Evolutionary conservation across 2,888 invertebrate species (phyloP).

Genomic region (Rotaria macrura): DNA sequence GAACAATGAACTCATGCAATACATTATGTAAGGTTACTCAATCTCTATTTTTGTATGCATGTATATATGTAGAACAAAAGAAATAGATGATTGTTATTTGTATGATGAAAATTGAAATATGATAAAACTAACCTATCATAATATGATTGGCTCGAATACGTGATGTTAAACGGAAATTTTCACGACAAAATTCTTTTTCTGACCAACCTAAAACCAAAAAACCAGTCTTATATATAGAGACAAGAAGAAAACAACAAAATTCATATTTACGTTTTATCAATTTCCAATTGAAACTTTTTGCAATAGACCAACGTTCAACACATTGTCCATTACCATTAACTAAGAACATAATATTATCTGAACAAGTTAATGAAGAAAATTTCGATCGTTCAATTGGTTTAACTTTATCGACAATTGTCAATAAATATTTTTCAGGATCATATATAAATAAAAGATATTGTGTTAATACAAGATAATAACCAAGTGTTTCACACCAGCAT

Average conservation of each 20-base stretch:
- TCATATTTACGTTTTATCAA: neutral
- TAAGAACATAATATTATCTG: neutral
- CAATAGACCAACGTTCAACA: neutral
- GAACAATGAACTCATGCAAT: too few species aligned
- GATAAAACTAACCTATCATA: neutral
- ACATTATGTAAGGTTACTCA: too few species aligned
- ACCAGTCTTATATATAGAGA: too few species aligned
- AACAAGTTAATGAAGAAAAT: conserved; percentile 19
- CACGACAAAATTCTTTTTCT: neutral
- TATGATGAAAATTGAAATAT: too few species aligned
- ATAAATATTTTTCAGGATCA: neutral
- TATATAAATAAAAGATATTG: conserved; percentile 14
- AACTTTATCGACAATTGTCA: neutral
- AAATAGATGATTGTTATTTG: too few species aligned
- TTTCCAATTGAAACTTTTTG: neutral
- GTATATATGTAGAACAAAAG: too few species aligned
- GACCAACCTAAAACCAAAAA: neutral
- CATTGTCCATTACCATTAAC: conserved; percentile 1
- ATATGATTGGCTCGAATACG: neutral
- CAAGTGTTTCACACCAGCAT: neutral
- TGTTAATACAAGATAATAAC: neutral
- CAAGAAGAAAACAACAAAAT: too few species aligned
- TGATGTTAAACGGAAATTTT: conserved; percentile 16
- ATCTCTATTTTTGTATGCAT: too few species aligned
- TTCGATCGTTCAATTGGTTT: neutral